Conservation (phyloP, 1,140 invertebrate genomes). For the Drosophila burlai region DNA sequence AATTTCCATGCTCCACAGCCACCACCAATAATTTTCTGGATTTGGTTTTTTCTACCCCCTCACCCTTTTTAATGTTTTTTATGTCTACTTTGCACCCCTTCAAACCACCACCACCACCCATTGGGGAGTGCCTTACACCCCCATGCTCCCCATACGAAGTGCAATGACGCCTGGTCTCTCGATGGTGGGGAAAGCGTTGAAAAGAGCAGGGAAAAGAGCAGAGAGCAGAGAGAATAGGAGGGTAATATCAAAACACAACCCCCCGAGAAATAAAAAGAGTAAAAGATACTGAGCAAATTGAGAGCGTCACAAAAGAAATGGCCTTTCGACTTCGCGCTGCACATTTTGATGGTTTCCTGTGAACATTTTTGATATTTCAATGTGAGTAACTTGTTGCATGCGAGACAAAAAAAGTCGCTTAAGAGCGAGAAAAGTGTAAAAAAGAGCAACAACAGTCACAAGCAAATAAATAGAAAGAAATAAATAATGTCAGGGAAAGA, state of each 20-base stretch:
- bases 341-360: slow-evolving; percentile 81
- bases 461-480: not conserved
- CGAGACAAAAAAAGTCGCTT: slow-evolving; percentile 22
- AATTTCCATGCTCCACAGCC: slow-evolving; percentile 48
- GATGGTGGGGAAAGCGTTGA: slow-evolving; percentile 12
- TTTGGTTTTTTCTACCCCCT: slow-evolving; percentile 60
- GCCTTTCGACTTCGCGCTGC: slow-evolving; percentile 56
- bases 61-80: slow-evolving; percentile 42
- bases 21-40: slow-evolving; percentile 49
- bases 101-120: slow-evolving; percentile 15
- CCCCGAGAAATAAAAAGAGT: slow-evolving; percentile 9
- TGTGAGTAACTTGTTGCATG: slow-evolving; percentile 78
- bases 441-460: not conserved
- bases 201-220: slow-evolving; percentile 27
- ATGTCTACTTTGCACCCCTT: slow-evolving; percentile 15
- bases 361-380: slow-evolving; percentile 76
- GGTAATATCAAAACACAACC: slow-evolving; percentile 12
- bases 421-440: not conserved
- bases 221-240: slow-evolving; percentile 25
- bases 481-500: slow-evolving; percentile 2
- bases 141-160: slow-evolving; percentile 27
- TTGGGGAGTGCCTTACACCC: not conserved
- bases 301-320: slow-evolving; percentile 10
- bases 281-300: slow-evolving; percentile 2
- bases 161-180: slow-evolving; percentile 55